phyloP scores from a whole-genome alignment of 35 echinoderm and acorn worm species.

The Hemicentrotus pulcherrimus region DNA sequence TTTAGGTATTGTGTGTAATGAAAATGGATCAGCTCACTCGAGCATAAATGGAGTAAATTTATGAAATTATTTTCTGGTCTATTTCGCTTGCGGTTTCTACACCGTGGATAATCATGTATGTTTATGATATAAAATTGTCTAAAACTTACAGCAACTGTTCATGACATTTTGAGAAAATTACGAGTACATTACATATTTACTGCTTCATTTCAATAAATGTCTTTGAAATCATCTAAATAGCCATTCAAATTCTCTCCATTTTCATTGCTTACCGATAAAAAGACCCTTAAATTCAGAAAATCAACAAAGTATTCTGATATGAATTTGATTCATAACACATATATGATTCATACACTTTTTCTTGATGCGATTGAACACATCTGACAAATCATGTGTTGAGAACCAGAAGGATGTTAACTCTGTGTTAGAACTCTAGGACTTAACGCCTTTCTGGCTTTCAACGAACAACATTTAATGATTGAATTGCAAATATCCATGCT shows the following conservation, averaged over 20 bases:
- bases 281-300: not conserved
- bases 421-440: no score
- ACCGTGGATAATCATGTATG: not conserved
- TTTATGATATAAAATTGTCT: not conserved
- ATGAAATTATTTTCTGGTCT: not conserved
- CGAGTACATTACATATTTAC: no score
- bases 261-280: not conserved
- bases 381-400: not conserved
- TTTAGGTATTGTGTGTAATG: not conserved
- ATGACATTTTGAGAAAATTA: not conserved
- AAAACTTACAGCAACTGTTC: not conserved
- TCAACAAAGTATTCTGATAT: not conserved
- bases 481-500: constrained; percentile 13
- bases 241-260: no score
- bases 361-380: not conserved
- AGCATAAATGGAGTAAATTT: not conserved
- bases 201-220: no score
- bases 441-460: no score
- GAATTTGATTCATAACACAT: not conserved
- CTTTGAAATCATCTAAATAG: no score
- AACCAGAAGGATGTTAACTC: no score
- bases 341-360: not conserved
- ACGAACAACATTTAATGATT: not conserved
- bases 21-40: not conserved
- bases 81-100: not conserved